Conservation (phyloP, 2,797 vertebrate species). For the Pipistrellus nathusii region DNA sequence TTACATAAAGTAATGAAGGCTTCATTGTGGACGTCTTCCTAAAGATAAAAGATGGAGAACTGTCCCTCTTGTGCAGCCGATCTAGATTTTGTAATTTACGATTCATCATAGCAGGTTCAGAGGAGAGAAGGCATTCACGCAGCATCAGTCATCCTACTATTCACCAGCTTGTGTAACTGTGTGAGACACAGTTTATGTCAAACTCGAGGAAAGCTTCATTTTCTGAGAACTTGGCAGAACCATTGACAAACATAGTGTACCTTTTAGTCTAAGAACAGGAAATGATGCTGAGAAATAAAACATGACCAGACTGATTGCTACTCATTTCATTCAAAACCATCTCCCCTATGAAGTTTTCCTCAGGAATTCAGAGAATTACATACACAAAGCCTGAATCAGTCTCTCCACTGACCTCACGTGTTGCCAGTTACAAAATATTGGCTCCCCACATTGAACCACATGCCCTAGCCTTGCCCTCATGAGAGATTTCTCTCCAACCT, state of each 20-base stretch:
- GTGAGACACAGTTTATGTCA: background rate
- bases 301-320: background rate
- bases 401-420: background rate
- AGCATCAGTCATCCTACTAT: background rate
- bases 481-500: background rate
- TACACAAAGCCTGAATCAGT: background rate
- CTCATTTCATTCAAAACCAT: background rate
- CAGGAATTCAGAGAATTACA: slow-evolving; percentile 15
- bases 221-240: slow-evolving; percentile 41
- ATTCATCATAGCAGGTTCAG: background rate
- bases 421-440: background rate
- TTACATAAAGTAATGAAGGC: background rate
- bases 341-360: background rate
- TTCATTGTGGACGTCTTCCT: background rate
- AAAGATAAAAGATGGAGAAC: background rate
- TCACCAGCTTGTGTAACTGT: slow-evolving; percentile 11
- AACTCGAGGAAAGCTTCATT: slow-evolving; percentile 37
- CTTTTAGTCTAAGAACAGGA: slow-evolving; percentile 36
- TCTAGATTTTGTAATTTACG: background rate
- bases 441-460: too few species aligned
- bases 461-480: too few species aligned
- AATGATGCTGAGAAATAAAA: slow-evolving; percentile 67
- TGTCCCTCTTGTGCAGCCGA: background rate
- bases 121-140: background rate
- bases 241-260: background rate